Evolutionary conservation across 2,888 invertebrate genomes (phyloP).

Genomic region (Zootermopsis nevadensis): DNA sequence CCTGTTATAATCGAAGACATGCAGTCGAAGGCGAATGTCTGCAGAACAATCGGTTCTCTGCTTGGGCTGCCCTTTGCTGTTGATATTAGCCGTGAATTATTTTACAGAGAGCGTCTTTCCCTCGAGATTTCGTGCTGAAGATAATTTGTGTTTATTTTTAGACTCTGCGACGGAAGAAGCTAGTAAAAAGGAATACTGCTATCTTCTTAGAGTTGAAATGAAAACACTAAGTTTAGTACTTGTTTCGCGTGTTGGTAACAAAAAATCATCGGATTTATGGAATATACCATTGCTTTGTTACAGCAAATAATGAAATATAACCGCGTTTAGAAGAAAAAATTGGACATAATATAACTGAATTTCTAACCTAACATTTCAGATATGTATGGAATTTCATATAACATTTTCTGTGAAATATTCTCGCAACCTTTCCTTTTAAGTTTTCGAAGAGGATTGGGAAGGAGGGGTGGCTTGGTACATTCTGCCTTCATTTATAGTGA

Average conservation of each 20-base stretch:
- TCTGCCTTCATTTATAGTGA: too few relatives aligned
- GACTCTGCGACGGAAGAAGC: not conserved
- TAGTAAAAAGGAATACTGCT: constrained; percentile 7
- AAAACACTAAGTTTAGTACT: not conserved
- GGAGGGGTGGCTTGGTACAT: too few relatives aligned
- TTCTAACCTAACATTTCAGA: too few relatives aligned
- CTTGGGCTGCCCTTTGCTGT: not conserved
- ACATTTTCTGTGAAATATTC: too few relatives aligned
- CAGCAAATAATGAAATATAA: not conserved
- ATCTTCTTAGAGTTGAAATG: not conserved
- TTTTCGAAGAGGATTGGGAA: too few relatives aligned
- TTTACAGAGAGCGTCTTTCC: not conserved
- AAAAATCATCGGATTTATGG: not conserved
- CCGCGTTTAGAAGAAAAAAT: not conserved
- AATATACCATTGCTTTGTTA: not conserved
- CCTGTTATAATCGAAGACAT: not conserved
- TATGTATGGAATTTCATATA: too few relatives aligned
- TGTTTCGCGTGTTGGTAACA: constrained; percentile 2
- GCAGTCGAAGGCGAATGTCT: not conserved
- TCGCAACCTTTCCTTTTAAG: too few relatives aligned
- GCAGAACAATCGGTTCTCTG: too few relatives aligned
- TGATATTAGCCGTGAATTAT: not conserved
- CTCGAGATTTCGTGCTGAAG: not conserved
- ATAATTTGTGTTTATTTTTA: not conserved
- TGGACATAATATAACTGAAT: too few relatives aligned